phyloP scores from a whole-genome alignment of 2,797 vertebrate genomes.

The Argya squamiceps region DNA sequence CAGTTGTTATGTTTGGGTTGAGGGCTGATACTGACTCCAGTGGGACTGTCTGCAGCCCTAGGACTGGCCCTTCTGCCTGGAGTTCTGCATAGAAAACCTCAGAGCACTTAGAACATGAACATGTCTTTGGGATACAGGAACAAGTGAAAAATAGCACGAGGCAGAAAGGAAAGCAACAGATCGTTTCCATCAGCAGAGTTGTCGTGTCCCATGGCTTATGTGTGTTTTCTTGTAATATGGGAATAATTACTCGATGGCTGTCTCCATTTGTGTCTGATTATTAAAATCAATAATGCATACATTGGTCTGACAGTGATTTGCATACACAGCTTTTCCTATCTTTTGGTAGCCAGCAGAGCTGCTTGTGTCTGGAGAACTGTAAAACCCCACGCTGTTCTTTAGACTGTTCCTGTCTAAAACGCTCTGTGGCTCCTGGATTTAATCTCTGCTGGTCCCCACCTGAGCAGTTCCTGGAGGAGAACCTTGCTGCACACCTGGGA shows the following conservation, averaged over 20 bases:
- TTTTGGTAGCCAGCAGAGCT: not conserved
- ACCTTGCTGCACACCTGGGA: not conserved
- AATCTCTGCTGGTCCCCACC: not conserved
- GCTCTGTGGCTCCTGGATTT: not conserved
- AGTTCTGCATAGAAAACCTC: not conserved
- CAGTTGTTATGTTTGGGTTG: accelerated
- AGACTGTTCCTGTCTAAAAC: not conserved
- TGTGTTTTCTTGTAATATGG: not conserved
- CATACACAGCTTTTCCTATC: not conserved
- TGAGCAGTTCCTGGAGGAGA: not conserved
- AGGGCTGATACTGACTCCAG: not conserved
- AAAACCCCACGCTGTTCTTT: not conserved
- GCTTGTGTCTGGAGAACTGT: not conserved
- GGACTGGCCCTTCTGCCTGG: not conserved
- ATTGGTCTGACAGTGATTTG: not conserved
- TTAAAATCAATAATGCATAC: not conserved
- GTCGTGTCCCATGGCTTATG: not conserved
- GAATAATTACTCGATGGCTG: not conserved
- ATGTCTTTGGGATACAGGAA: not conserved
- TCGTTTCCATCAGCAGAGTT: not conserved
- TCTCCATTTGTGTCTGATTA: slow-evolving; percentile 8
- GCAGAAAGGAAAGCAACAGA: not conserved
- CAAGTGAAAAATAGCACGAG: not conserved
- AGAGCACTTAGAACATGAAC: not conserved
- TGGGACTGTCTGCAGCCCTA: not conserved